Evolutionary conservation across 2,888 invertebrate species (phyloP), one percentile per base, ranked within the genome.

Genomic region (Cryptocheilus praepositus): DNA sequence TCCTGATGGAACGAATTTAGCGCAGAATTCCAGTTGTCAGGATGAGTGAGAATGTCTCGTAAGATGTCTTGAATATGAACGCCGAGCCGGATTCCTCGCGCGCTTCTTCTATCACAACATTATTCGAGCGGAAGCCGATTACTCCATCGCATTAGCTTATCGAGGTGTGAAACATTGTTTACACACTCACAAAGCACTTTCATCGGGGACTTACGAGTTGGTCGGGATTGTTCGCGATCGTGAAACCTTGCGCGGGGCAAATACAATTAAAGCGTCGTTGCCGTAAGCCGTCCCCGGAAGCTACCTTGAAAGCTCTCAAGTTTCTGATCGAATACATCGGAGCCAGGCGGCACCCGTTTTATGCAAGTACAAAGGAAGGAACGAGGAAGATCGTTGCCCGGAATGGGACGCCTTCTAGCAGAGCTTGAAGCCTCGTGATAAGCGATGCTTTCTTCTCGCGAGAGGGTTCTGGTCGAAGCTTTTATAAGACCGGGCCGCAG

Each of bases 351-450:
- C 7, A 2, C 49, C 36, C 57, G n/a, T 73, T 62, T 62, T 54
- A 16, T 49, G 16, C 53, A 52, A 36, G 62, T 19, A 53, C 52
- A 51, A 36, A 36, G 55, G 49, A 60, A 45, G 56, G 19, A 59
- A 52, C 70, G 65, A 55, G 18, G 49, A 1, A 52, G 68, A 68
- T 68, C 68, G 52, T 44, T 64, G 61, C 54, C 44, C 58, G 59
- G 61, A 67, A 70, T 69, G 64, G 77, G 60, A 18, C n/a, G 45
- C 8, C 7, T 7, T 18, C 68, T 36, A 56, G 16, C 5, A 36
- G 25, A 44, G 56, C 57, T 68, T 59, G 61, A 69, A 74, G 67
- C 61, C 64, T 51, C 25, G 43, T 22, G 66, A 61, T 64, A 64
- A 71, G 46, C 49, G 46, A 21, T 43, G 1, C 45, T 45, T n/a